These are phyloP conservation scores for Hirundichthys speculiger DNA, from an alignment of 2,113 vertebrate genomes.

Conservation along the genomic window DNA sequence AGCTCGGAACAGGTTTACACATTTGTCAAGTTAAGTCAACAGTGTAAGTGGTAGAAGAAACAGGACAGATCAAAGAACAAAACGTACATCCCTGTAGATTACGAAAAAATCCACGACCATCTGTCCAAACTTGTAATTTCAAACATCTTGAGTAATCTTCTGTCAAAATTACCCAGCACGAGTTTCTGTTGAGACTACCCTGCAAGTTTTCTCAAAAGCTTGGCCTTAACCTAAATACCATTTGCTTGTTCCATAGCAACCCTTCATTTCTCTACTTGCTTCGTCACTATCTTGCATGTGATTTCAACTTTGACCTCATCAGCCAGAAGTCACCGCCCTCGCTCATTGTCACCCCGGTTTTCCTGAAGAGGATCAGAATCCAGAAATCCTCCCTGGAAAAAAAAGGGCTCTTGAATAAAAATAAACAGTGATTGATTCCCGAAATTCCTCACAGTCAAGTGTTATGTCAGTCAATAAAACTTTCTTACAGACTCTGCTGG, in stretches of 20 bases:
- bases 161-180: slow-evolving; percentile 31
- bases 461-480: slow-evolving; percentile 62
- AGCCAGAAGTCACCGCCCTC: slow-evolving; percentile 66
- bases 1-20: slow-evolving; percentile 32
- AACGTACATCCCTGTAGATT: slow-evolving; percentile 15
- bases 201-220: slow-evolving; percentile 41
- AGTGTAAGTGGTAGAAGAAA: slow-evolving; percentile 28
- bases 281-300: slow-evolving; percentile 62
- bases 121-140: slow-evolving; percentile 26
- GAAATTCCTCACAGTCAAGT: slow-evolving; percentile 52
- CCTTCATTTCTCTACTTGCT: slow-evolving; percentile 51
- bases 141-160: slow-evolving; percentile 48
- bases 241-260: slow-evolving; percentile 61
- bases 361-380: slow-evolving; percentile 36
- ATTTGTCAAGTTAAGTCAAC: slow-evolving; percentile 29
- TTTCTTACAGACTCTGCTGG: slow-evolving; percentile 61
- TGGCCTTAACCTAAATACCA: slow-evolving; percentile 48
- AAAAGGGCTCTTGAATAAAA: slow-evolving; percentile 45
- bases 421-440: slow-evolving; percentile 51
- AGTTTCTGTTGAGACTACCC: slow-evolving; percentile 30
- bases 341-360: slow-evolving; percentile 44
- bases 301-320: slow-evolving; percentile 77
- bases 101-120: slow-evolving; percentile 22
- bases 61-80: slow-evolving; percentile 47
- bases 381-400: slow-evolving; percentile 28